Evolutionary conservation across 2,888 invertebrate genomes (phyloP).

Genomic region (Tridacna gigas): DNA sequence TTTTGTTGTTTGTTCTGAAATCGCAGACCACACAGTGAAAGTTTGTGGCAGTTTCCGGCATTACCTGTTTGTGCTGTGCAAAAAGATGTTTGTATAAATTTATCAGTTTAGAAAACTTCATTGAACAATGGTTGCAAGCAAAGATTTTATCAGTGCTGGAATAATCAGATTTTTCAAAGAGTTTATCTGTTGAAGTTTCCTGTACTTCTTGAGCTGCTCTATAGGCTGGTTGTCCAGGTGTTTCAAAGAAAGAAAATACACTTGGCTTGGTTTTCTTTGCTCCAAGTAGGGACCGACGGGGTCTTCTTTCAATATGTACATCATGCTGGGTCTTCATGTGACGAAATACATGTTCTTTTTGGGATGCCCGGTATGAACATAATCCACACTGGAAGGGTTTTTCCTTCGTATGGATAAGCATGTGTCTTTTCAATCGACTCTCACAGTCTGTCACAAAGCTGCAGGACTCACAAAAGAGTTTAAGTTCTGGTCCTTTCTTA

Average conservation of each 20-base stretch:
- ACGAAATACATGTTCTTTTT: constrained; percentile 82
- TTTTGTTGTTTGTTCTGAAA: constrained; percentile 79
- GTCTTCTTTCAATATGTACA: constrained; percentile 70
- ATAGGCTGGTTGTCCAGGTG: too few relatives aligned
- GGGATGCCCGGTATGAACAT: constrained; percentile 81
- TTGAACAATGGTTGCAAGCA: constrained; percentile 83
- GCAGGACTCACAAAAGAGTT: constrained; percentile 82
- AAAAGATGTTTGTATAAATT: constrained; percentile 83
- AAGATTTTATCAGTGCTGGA: constrained; percentile 81
- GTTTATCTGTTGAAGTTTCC: constrained; percentile 34
- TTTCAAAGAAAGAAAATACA: constrained; percentile 40
- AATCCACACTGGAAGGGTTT: constrained; percentile 81
- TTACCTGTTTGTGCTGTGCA: constrained; percentile 79
- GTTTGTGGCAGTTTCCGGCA: constrained; percentile 71
- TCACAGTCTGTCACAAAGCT: constrained; percentile 84
- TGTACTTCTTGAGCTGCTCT: background rate
- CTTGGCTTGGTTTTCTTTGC: constrained; percentile 34
- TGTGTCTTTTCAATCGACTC: constrained; percentile 82
- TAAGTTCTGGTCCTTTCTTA: constrained; percentile 81
- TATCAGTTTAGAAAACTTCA: constrained; percentile 83
- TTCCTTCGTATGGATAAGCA: constrained; percentile 80
- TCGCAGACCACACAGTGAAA: constrained; percentile 83
- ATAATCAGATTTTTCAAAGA: constrained; percentile 75
- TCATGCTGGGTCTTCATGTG: constrained; percentile 81
- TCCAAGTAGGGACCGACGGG: constrained; percentile 37